Evolutionary conservation across 2,888 invertebrate species (phyloP).

Genomic region (Nomada goodeniana): DNA sequence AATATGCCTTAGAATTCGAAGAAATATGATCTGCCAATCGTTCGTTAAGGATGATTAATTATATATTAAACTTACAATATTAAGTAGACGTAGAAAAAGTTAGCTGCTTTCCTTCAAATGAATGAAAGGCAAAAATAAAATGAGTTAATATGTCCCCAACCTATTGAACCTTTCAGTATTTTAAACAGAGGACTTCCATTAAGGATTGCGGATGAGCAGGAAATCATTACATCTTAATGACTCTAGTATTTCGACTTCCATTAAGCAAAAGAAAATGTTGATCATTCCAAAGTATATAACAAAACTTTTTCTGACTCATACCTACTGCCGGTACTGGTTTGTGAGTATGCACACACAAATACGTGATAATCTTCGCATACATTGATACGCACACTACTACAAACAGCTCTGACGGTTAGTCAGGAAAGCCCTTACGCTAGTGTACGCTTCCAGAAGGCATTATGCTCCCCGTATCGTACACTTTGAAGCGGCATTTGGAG

Average conservation of each 20-base stretch:
- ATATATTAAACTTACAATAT: background rate
- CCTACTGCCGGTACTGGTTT: slow-evolving; percentile 66
- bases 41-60: background rate
- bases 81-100: no score
- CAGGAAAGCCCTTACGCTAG: slow-evolving; percentile 77
- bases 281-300: slow-evolving; percentile 37
- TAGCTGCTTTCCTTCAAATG: no score
- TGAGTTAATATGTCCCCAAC: background rate
- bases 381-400: slow-evolving; percentile 36
- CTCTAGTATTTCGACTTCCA: background rate
- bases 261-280: slow-evolving; percentile 43
- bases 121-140: background rate
- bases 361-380: slow-evolving; percentile 37
- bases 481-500: slow-evolving; percentile 84
- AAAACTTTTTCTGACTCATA: slow-evolving; percentile 66
- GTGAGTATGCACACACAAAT: slow-evolving; percentile 31
- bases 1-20: background rate
- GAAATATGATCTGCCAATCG: background rate
- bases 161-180: background rate
- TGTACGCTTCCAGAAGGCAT: slow-evolving; percentile 75
- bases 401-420: slow-evolving; percentile 76
- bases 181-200: background rate
- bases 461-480: slow-evolving; percentile 80
- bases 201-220: background rate
- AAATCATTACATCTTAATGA: background rate